Conservation (phyloP, 2,888 invertebrate genomes). For the Brachypterus glaber region DNA sequence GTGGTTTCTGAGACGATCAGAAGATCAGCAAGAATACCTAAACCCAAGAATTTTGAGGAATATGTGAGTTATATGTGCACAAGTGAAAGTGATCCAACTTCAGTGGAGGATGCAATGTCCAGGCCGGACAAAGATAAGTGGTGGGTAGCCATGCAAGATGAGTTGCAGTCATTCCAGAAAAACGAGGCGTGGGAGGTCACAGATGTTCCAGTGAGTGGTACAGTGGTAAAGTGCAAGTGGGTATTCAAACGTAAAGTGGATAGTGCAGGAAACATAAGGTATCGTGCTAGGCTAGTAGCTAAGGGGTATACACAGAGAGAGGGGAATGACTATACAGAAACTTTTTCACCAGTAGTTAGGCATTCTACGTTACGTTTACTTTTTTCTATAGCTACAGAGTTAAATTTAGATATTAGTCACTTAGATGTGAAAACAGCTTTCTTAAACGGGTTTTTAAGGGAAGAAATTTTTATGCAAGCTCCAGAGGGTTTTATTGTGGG, state of each 20-base stretch:
- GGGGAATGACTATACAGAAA: conserved; percentile 24
- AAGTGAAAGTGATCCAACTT: conserved; percentile 13
- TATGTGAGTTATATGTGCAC: not conserved
- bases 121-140: conserved; percentile 20
- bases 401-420: too few relatives aligned
- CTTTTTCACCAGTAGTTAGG: conserved; percentile 21
- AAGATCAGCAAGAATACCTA: too few relatives aligned
- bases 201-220: conserved; percentile 18
- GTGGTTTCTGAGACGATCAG: too few relatives aligned
- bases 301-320: conserved; percentile 22
- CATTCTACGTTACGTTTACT: too few relatives aligned
- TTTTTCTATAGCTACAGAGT: too few relatives aligned
- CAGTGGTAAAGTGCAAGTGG: conserved; percentile 28
- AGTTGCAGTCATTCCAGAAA: conserved; percentile 24
- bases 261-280: conserved; percentile 18
- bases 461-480: too few relatives aligned
- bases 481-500: conserved; percentile 16
- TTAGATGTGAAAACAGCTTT: too few relatives aligned
- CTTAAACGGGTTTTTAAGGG: conserved; percentile 18
- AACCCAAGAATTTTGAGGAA: too few relatives aligned
- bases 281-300: too few relatives aligned
- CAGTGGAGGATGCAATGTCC: conserved; percentile 20
- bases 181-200: conserved; percentile 27
- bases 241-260: conserved; percentile 26
- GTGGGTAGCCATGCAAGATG: conserved; percentile 26